Evolutionary conservation across 2,797 vertebrate species (phyloP), one percentile per base, ranked within the genome.

Genomic region (Merluccius polli): DNA sequence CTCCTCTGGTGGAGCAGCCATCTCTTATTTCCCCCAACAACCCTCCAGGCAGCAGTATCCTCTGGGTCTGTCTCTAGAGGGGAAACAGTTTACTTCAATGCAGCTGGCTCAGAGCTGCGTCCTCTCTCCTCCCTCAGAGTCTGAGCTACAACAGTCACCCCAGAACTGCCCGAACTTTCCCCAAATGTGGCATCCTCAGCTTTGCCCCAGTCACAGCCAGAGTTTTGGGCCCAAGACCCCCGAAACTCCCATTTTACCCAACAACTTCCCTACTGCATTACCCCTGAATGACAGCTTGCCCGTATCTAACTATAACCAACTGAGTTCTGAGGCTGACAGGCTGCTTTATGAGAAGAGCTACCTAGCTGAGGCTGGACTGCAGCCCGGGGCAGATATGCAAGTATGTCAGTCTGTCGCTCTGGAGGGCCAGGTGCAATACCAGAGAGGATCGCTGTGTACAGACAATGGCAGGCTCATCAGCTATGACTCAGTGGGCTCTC

Each of bases 401-500:
- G 92, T 93, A 81, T 97, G 96, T 93, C 96, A 97, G 94, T 94
- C 96, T 90, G 94, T 91, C 87, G 94, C 94, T 83, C 94, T 95
- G 87, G 96, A 98, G 86, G 94, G 95, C 86, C 95, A 95, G 93
- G 96, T 97, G 89, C 95, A 96, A 93, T 96, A 98, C 93, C 97
- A 99, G 88, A 95, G 96, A 94, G 95, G 94, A 88, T 94, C 95
- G 81, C 93, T 96, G 81, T 96, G 92, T 91, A 95, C 95, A 86
- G 96, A 98, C 92, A 95, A 98, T 86, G 95, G 96, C 90, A 95
- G 95, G 86, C 96, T 99, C 90, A 96, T 97, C 93, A 97, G 94
- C 94, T 99, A 98, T 92, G 96, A 98, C 93, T 98, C 97, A 85
- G 95, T 98, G 91, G 94, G 96, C 88, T 96, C 97, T 84, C 93